A percentile compares a stretch with the other conserved stretches of the same genome.
Evolutionary conservation across 2,797 vertebrate genomes (phyloP).

Genomic region (Sebastes umbrosus): DNA sequence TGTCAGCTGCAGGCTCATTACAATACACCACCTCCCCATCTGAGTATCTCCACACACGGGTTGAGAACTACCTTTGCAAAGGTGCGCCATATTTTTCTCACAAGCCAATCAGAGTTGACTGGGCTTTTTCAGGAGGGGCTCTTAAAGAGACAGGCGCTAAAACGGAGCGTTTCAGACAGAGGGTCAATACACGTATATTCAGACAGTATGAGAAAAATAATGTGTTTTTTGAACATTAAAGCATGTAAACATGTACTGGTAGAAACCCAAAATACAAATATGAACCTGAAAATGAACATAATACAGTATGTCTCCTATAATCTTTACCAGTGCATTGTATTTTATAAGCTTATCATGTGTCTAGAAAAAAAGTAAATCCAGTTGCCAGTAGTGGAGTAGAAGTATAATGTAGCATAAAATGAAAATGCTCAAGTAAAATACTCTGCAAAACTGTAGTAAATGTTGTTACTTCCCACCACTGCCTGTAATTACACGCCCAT

Average conservation of each 20-base stretch:
- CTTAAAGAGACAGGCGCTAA: too few species aligned
- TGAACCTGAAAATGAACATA: background rate
- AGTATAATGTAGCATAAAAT: background rate
- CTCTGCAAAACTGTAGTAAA: background rate
- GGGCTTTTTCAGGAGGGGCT: too few species aligned
- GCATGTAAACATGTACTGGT: background rate
- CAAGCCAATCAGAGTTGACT: too few species aligned
- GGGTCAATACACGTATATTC: too few species aligned
- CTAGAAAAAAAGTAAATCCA: background rate
- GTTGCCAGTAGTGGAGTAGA: background rate
- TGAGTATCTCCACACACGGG: rapidly evolving
- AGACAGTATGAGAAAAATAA: too few species aligned
- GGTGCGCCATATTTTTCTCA: too few species aligned
- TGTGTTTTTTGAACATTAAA: background rate
- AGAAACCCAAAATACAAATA: background rate
- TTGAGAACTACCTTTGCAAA: too few species aligned
- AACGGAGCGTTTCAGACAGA: too few species aligned
- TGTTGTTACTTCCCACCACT: background rate
- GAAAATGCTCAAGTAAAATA: background rate
- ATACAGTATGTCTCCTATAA: background rate
- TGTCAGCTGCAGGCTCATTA: rapidly evolving
- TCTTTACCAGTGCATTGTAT: too few species aligned
- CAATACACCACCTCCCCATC: too few species aligned
- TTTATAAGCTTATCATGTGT: too few species aligned
- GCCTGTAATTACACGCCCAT: background rate